These are phyloP conservation scores for Gambelia wislizenii DNA, from an alignment of 2,797 vertebrate genomes.

Conservation along the genomic window DNA sequence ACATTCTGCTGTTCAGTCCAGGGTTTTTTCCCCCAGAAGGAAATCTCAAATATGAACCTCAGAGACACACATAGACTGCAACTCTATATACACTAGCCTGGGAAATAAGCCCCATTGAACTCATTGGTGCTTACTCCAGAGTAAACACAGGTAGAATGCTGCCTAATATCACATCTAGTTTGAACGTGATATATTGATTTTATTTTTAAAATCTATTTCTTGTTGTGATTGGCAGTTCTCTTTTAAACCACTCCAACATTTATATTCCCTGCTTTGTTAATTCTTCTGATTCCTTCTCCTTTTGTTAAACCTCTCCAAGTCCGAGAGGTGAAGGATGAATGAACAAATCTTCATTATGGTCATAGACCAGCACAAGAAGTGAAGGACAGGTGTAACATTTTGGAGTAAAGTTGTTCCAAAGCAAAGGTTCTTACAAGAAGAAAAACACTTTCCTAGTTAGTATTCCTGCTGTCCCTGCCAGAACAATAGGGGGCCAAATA, in stretches of 20 bases:
- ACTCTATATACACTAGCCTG: background rate
- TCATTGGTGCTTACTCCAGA: background rate
- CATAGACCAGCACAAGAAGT: too few relatives aligned
- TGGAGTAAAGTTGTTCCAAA: background rate
- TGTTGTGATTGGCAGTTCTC: background rate
- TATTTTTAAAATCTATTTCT: too few relatives aligned
- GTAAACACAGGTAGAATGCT: background rate
- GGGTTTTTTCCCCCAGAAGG: background rate
- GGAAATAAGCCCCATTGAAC: background rate
- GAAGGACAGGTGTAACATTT: background rate
- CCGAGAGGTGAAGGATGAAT: background rate
- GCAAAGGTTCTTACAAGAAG: background rate
- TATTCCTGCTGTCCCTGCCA: conserved; percentile 2
- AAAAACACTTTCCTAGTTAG: conserved; percentile 1
- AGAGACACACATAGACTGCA: background rate
- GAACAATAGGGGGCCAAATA: conserved; percentile 26
- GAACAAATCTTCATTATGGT: too few relatives aligned
- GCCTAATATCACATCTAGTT: background rate
- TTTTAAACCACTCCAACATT: background rate
- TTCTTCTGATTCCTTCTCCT: background rate
- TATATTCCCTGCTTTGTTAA: conserved; percentile 7
- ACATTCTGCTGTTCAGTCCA: background rate
- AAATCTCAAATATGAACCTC: background rate
- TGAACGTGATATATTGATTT: accelerated
- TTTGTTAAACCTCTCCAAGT: background rate